Conservation (phyloP, 1,140 invertebrate genomes). For the Achatina immaculata region DNA sequence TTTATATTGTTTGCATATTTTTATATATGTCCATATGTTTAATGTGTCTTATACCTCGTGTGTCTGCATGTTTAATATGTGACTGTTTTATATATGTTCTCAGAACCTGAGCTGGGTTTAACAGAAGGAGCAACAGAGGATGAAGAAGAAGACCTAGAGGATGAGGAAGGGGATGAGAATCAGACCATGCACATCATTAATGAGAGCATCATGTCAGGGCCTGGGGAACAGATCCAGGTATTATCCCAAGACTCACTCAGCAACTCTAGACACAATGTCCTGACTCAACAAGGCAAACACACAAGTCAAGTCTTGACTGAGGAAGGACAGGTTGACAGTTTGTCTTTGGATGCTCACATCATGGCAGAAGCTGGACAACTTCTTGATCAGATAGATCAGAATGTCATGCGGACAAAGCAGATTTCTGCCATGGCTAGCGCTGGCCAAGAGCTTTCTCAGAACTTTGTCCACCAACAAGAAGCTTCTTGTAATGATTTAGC, state of each 20-base stretch:
- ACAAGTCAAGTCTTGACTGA: not conserved
- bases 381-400: not conserved
- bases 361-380: not conserved
- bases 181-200: conserved; percentile 28
- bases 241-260: not conserved
- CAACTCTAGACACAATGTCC: not conserved
- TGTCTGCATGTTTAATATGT: too few relatives aligned
- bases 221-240: conserved; percentile 16
- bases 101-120: conserved; percentile 8
- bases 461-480: not conserved
- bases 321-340: not conserved
- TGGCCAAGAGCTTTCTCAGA: not conserved
- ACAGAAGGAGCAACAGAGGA: conserved; percentile 27
- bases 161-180: conserved; percentile 1
- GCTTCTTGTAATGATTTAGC: not conserved
- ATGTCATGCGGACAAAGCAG: not conserved
- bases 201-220: conserved; percentile 22
- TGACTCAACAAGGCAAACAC: not conserved
- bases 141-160: conserved; percentile 23
- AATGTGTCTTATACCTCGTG: too few relatives aligned
- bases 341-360: not conserved
- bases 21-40: not conserved
- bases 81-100: not conserved
- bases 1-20: not conserved
- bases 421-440: not conserved